Conservation (phyloP, 1,140 invertebrate genomes). For the Aphaenogaster floridana region DNA sequence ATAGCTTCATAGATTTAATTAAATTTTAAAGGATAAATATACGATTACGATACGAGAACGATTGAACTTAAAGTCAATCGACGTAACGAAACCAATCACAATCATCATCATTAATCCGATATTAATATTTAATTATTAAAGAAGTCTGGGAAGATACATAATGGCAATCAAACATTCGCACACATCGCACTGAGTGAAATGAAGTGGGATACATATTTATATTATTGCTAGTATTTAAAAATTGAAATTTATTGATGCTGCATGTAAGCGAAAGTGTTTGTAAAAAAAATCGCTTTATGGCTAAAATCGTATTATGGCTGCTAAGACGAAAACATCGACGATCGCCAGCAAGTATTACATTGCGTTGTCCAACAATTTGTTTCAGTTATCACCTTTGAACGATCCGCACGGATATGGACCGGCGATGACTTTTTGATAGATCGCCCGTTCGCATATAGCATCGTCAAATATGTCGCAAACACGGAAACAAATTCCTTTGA, state of each 20-base stretch:
- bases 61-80: background rate
- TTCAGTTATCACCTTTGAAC: background rate
- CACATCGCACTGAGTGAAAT: background rate
- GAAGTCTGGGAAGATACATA: background rate
- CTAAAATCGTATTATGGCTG: background rate
- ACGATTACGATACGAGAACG: background rate
- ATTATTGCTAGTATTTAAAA: background rate
- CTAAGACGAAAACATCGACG: background rate
- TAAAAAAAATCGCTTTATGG: background rate
- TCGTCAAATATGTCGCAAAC: constrained; percentile 16
- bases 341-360: constrained; percentile 13
- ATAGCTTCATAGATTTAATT: background rate
- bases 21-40: background rate
- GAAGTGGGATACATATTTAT: background rate
- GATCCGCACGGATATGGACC: background rate
- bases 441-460: constrained; percentile 1
- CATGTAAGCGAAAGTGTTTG: background rate
- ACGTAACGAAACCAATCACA: background rate
- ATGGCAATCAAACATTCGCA: background rate
- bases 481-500: background rate
- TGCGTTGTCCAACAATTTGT: constrained; percentile 21
- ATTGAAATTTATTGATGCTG: background rate
- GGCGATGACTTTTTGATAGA: constrained; percentile 6
- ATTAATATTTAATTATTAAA: constrained; percentile 17
- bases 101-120: background rate